Conservation (phyloP, 2,888 invertebrate genomes). For the Criorhina ranunculi region DNA sequence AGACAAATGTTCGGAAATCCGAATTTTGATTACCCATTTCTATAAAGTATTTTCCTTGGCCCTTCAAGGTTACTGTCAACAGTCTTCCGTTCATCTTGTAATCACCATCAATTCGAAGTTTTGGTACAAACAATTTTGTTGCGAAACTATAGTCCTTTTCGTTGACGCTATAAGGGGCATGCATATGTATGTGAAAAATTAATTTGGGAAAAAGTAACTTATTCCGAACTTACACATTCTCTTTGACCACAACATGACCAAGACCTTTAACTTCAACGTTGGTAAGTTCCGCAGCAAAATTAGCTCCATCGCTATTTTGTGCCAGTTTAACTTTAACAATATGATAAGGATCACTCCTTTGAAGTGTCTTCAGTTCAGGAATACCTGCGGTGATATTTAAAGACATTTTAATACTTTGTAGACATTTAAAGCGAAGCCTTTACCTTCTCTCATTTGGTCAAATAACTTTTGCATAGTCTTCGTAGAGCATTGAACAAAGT, state of each 20-base stretch:
- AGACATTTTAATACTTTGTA: too few species aligned
- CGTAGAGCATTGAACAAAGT: slow-evolving; percentile 68
- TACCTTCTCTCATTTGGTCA: slow-evolving; percentile 74
- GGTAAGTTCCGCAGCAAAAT: slow-evolving; percentile 88
- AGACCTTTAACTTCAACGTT: slow-evolving; percentile 88
- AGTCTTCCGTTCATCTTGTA: slow-evolving; percentile 89
- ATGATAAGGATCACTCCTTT: slow-evolving; percentile 87
- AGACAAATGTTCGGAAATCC: too few species aligned
- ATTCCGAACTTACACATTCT: slow-evolving; percentile 86
- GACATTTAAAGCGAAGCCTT: too few species aligned
- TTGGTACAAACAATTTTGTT: slow-evolving; percentile 87
- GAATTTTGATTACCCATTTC: slow-evolving; percentile 90
- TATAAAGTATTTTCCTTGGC: slow-evolving; percentile 86
- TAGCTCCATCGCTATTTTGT: slow-evolving; percentile 88
- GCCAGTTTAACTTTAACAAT: slow-evolving; percentile 87
- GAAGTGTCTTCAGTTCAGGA: slow-evolving; percentile 83
- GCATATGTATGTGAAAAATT: background rate
- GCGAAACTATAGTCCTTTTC: slow-evolving; percentile 87
- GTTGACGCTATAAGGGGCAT: slow-evolving; percentile 85
- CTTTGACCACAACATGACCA: slow-evolving; percentile 86
- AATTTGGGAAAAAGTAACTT: background rate
- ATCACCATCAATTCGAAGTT: slow-evolving; percentile 88
- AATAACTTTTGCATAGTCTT: slow-evolving; percentile 75
- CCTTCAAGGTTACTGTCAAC: slow-evolving; percentile 88
- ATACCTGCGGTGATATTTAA: slow-evolving; percentile 68